phyloP scores from a whole-genome alignment of 2,888 invertebrate genomes.

The Mesoligia furuncula region DNA sequence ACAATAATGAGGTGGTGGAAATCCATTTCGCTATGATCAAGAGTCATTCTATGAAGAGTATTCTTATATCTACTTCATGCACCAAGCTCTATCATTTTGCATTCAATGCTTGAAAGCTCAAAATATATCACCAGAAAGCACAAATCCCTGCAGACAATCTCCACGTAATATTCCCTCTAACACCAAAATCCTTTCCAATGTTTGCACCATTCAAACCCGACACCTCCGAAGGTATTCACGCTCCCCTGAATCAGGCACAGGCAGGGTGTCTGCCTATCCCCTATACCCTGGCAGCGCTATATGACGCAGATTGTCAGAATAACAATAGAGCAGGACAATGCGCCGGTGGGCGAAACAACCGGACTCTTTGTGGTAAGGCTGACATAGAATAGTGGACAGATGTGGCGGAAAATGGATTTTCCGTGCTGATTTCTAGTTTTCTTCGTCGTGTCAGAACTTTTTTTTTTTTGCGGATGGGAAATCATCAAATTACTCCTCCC shows the following conservation, averaged over 20 bases:
- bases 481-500: too few relatives aligned
- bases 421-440: neutral
- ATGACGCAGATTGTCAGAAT: constrained; percentile 82
- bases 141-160: constrained; percentile 17
- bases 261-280: constrained; percentile 52
- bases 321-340: constrained; percentile 86
- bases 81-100: neutral
- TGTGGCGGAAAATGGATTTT: constrained; percentile 20
- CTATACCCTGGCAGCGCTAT: constrained; percentile 33
- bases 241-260: constrained; percentile 43
- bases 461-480: too few relatives aligned
- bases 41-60: neutral
- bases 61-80: neutral
- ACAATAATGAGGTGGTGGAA: neutral
- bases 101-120: neutral
- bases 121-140: neutral
- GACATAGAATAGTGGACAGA: constrained; percentile 71
- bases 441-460: neutral
- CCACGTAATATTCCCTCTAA: constrained; percentile 30
- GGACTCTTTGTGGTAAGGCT: constrained; percentile 80
- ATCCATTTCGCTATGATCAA: neutral
- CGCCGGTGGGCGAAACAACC: constrained; percentile 86
- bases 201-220: constrained; percentile 48
- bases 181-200: constrained; percentile 44
- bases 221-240: constrained; percentile 60